Evolutionary conservation across 92 coral and sea anemone genomes (phyloP), one percentile per base, ranked within the genome.

Genomic region (Hydrozoanthus gracilis): DNA sequence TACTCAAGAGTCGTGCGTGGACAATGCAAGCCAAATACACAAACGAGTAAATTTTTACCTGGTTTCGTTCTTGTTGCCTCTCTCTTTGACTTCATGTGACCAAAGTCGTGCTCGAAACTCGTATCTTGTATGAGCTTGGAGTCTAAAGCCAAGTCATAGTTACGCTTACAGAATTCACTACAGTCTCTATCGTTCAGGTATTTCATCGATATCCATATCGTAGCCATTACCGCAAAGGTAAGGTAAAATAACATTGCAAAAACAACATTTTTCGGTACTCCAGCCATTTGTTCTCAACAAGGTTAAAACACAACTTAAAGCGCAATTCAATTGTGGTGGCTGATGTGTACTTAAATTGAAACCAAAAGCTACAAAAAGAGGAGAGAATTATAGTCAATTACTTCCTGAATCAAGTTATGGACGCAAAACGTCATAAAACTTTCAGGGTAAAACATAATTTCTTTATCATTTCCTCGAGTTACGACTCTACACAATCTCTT

Each of bases 131-230:
- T 50, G 17, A 49, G 46, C 20, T 89, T 71, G 3, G 86, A 35
- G 18, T 85, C 77, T 16, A 58, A 82, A 49, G 8, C 20, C 60
- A 79, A 80, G 14, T 47, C 35, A 16, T 80, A 62, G 46, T 71
- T 82, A 9, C 60, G 80, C 71, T 88, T 84, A 14, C 89, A 83
- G 82, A 84, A 61, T 44, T 93, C 91, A 54, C 88, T 86, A 46
- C 98, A 95, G 16, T 78, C 88, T 52, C 77, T 85, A 61, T 94
- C 97, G 80, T 89, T 93, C 70, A 95, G 78, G 46, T 92, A 93
- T 51, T 93, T 87, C 92, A 95, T 83, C 5, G 93, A 92, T 49
- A 95, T 87, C 89, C 95, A 95, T 45, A 95, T 87, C 16, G 93
- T 94, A 55, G 91, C 95, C 44, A 82, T 89, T 20, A 94, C 87